Base-by-base conservation (phyloP, 2,797 vertebrate genomes). In the Cichlasoma orientale region DNA sequence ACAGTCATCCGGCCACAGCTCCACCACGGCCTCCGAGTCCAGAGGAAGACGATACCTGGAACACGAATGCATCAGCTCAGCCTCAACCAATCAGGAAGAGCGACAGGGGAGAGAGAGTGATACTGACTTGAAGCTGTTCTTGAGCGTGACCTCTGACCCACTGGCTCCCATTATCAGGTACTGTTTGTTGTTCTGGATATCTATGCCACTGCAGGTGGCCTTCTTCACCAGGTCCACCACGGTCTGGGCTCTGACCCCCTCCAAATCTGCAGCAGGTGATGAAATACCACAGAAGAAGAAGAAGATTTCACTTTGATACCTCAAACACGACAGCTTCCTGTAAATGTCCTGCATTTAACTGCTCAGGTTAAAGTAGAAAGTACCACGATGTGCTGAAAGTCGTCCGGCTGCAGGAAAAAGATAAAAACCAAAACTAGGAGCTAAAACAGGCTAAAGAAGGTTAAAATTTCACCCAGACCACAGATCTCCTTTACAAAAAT, bases 131-230 rank as follows among this genome's bases (percentile, higher is more conserved):
- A 74, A 85, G 27, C 2, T 53, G 2, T 29, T 38, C 10, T 31
- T 5, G 3, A 80, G 0, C 2, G 44, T 88, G 77, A 96, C 95
- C 90, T 95, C 94, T 36, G 97, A 92, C 19, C 95, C 96, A 18
- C 96, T 95, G 86, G 96, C 94, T 13, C 97, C 97, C 95, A 96
- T 96, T 83, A 99, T 90, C 87, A 99, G 78, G 88, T 98, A 99
- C 47, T 96, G 94, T 25, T 87, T 90, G 72, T 92, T 89, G 23
- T 86, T 90, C 59, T 89, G 91, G 44, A 99, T 12, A 1, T 93
- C 88, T 16, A 96, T 92, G 0, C 88, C 84, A 1, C 27, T 56
- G 77, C 98, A 99, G 4, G 94, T 95, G n/a, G 87, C 92, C 92
- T 97, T 98, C 72, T 95, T 98, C 13, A 98, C 90, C 79, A 99